Evolutionary conservation across 2,797 vertebrate species (phyloP).

Genomic region (Anableps anableps): DNA sequence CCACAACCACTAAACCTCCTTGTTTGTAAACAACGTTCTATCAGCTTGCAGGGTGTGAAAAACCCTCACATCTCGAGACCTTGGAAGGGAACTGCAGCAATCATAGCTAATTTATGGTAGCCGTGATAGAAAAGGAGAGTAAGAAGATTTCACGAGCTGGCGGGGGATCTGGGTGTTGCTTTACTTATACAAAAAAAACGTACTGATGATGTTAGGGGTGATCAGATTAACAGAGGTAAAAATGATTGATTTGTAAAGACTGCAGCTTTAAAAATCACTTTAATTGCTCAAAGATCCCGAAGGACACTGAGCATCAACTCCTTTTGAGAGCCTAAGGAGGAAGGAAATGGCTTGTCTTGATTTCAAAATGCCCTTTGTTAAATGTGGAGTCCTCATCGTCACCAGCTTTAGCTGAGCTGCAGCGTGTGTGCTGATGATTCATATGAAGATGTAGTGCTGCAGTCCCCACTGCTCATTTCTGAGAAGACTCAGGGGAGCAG

Average conservation of each 20-base stretch:
- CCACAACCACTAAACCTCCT: constrained; percentile 35
- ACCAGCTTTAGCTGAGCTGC: not conserved
- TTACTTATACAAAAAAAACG: constrained; percentile 14
- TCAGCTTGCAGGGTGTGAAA: constrained; percentile 29
- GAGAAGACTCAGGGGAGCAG: constrained; percentile 23
- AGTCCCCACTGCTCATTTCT: not conserved
- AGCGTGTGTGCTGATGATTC: constrained; percentile 9
- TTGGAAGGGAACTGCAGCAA: constrained; percentile 37
- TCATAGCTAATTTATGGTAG: constrained; percentile 43
- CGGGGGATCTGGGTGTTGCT: constrained; percentile 10
- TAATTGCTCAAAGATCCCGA: not conserved
- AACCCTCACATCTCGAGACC: constrained; percentile 31
- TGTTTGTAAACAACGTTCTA: constrained; percentile 60
- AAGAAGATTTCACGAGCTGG: constrained; percentile 24
- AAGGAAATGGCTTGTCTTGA: not conserved
- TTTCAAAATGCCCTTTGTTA: not conserved
- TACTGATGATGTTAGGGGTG: constrained; percentile 9
- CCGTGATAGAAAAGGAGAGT: constrained; percentile 26
- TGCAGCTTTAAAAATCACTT: constrained; percentile 1
- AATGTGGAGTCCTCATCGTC: not conserved
- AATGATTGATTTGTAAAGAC: constrained; percentile 8
- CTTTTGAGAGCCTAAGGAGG: not conserved
- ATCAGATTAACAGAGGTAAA: constrained; percentile 16
- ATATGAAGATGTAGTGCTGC: not conserved
- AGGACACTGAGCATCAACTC: not conserved